Percentiles rank a stretch among this genome's conserved stretches.
These are phyloP conservation scores for Cephus nigrinus DNA, from an alignment of 2,888 invertebrate species.

Conservation along the genomic window DNA sequence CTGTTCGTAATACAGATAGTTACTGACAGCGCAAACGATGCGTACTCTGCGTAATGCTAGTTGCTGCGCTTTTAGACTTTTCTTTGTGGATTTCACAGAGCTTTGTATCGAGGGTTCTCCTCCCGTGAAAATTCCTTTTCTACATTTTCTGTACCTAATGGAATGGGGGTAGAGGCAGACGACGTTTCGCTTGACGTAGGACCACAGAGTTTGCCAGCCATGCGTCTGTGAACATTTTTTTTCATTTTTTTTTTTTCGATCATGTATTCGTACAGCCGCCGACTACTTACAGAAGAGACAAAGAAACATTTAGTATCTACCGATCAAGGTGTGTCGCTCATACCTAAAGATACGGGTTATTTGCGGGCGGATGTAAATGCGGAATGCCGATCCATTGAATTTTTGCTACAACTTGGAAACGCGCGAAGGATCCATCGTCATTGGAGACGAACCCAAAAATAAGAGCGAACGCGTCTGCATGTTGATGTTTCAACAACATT, in stretches of 20 bases:
- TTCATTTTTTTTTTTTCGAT: conserved; percentile 56
- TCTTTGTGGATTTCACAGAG: conserved; percentile 12
- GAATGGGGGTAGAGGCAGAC: conserved; percentile 66
- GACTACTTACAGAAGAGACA: conserved; percentile 26
- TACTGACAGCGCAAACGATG: no score
- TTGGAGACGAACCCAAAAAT: conserved; percentile 7
- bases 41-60: no score
- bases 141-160: conserved; percentile 60
- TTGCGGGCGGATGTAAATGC: no score
- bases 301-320: conserved; percentile 18
- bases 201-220: conserved; percentile 67
- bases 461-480: background rate
- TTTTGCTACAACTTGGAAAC: conserved; percentile 16
- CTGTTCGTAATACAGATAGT: no score
- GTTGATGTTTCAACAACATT: background rate
- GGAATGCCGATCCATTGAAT: no score
- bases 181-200: conserved; percentile 66
- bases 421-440: conserved; percentile 18
- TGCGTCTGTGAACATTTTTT: conserved; percentile 66
- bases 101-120: background rate
- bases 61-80: conserved; percentile 1
- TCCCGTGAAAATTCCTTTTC: conserved; percentile 27
- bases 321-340: background rate
- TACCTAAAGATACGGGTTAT: conserved; percentile 3
- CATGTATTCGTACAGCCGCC: conserved; percentile 21